These are phyloP conservation scores for Mactromeris polynyma DNA, from an alignment of 2,888 invertebrate genomes.

Conservation along the genomic window DNA sequence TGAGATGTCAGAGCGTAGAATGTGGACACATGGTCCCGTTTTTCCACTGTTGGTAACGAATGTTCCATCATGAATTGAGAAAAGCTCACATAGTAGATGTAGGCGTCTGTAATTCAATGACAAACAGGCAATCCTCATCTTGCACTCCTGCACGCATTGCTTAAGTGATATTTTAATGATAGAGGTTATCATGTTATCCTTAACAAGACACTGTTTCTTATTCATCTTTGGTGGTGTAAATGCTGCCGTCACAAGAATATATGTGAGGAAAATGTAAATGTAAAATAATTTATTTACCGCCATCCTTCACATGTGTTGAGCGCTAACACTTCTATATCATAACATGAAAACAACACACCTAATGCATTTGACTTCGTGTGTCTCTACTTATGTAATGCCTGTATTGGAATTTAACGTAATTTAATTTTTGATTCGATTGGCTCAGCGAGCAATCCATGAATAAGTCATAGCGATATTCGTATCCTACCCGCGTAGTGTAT, in stretches of 20 bases:
- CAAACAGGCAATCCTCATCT: background rate
- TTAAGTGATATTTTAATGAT: background rate
- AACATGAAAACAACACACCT: too few relatives aligned
- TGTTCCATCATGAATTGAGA: background rate
- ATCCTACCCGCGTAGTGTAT: too few relatives aligned
- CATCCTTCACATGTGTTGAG: too few relatives aligned
- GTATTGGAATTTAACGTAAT: too few relatives aligned
- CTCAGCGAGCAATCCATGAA: too few relatives aligned
- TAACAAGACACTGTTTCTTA: background rate
- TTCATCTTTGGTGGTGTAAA: background rate
- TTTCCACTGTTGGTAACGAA: background rate
- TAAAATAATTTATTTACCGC: background rate
- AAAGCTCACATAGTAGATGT: background rate
- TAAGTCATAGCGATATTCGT: too few relatives aligned
- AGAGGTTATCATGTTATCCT: background rate
- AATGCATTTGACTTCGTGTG: too few relatives aligned
- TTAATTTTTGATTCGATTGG: too few relatives aligned
- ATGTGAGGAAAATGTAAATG: background rate
- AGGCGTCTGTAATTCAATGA: background rate
- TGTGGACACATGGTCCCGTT: background rate
- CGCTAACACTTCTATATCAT: too few relatives aligned
- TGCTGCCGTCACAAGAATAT: background rate
- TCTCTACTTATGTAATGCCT: too few relatives aligned
- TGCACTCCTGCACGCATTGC: background rate
- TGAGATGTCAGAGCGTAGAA: background rate